phyloP scores from a whole-genome alignment of 2,113 vertebrate genomes.

The Marmota monax region DNA sequence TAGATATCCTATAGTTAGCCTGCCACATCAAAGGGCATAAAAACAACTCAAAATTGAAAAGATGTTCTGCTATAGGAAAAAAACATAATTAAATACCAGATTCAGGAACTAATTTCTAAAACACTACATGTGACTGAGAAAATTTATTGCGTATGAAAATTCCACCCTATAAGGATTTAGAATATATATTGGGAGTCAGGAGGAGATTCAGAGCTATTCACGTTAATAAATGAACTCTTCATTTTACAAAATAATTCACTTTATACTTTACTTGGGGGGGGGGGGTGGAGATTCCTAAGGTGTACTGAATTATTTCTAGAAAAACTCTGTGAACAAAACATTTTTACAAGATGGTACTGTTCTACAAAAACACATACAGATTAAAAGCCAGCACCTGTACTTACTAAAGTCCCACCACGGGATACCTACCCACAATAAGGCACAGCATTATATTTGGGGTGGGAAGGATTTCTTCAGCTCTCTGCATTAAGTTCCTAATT shows the following conservation, averaged over 20 bases:
- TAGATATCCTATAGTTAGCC: conserved; percentile 14
- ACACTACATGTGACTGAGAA: conserved; percentile 46
- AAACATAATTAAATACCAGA: conserved; percentile 65
- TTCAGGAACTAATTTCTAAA: conserved; percentile 16
- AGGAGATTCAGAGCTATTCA: conserved; percentile 28
- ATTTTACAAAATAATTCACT: conserved; percentile 48
- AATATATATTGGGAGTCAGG: background rate
- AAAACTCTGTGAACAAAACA: conserved; percentile 52
- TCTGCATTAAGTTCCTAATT: conserved; percentile 42
- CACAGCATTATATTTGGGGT: background rate
- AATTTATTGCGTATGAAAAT: conserved; percentile 57
- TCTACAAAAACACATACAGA: conserved; percentile 38
- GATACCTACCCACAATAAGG: background rate
- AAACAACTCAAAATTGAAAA: conserved; percentile 63
- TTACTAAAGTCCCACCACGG: background rate
- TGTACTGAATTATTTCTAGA: conserved; percentile 50
- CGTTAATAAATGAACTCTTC: conserved; percentile 37
- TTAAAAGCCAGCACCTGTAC: conserved; percentile 31
- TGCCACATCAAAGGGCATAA: conserved; percentile 52
- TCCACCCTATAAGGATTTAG: conserved; percentile 35
- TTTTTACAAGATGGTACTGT: conserved; percentile 25
- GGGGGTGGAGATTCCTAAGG: background rate
- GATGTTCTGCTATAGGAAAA: conserved; percentile 40
- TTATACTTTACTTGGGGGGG: conserved; percentile 6
- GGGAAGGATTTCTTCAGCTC: conserved; percentile 10